Percentiles rank a stretch among this genome's conserved stretches.
These are phyloP conservation scores for cattle (Bos taurus) DNA, from an alignment of 2,113 vertebrate genomes.

Conservation along the genomic window DNA sequence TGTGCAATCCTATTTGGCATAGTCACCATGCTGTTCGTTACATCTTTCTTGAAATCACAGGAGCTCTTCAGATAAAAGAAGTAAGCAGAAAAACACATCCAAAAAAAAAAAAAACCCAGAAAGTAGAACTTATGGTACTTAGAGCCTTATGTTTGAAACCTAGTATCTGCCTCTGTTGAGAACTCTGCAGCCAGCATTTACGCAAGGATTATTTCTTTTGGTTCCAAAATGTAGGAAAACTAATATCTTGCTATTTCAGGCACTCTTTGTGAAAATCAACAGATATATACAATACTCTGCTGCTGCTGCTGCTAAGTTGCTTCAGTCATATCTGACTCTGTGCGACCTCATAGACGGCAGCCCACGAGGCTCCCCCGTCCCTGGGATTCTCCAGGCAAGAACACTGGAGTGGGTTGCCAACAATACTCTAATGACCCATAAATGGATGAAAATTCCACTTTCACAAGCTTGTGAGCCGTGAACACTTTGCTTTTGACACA, in stretches of 20 bases:
- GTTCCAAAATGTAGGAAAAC: neutral
- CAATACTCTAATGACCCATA: neutral
- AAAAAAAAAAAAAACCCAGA: too few species aligned
- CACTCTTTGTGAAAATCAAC: neutral
- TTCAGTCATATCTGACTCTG: too few species aligned
- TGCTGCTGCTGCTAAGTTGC: too few species aligned
- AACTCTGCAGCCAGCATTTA: too few species aligned
- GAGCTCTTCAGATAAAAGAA: too few species aligned
- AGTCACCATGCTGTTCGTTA: neutral
- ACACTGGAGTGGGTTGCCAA: too few species aligned
- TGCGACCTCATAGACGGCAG: too few species aligned
- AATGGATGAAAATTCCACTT: neutral
- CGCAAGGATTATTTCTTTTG: neutral
- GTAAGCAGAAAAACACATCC: neutral
- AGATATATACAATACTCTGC: neutral
- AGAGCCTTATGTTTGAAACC: neutral
- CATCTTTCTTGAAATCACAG: neutral
- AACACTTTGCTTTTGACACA: neutral
- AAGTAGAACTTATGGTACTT: neutral
- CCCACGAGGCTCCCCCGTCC: too few species aligned
- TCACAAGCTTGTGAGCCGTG: neutral
- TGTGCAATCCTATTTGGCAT: accelerated
- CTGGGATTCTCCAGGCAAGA: too few species aligned
- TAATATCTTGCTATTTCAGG: neutral
- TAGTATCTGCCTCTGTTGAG: neutral